Conservation (phyloP, 2,797 vertebrate genomes). For the Ispidina picta region DNA sequence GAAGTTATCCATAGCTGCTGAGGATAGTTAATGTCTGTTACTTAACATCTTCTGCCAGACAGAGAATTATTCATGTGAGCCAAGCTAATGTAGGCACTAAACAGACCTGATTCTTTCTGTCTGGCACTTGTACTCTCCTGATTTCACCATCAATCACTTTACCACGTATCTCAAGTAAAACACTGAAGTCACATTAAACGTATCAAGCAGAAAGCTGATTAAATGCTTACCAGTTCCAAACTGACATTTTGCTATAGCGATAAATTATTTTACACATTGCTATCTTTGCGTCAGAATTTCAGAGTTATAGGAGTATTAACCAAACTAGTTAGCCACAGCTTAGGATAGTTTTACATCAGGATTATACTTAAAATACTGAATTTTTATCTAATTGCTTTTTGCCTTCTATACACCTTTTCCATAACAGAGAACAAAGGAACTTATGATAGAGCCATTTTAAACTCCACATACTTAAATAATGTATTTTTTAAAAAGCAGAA, state of each 20-base stretch:
- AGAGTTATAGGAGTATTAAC: background rate
- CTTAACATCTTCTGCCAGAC: background rate
- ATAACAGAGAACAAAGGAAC: background rate
- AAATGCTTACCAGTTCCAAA: constrained; percentile 30
- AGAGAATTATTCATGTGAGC: background rate
- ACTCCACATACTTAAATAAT: background rate
- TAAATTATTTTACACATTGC: background rate
- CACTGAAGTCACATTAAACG: background rate
- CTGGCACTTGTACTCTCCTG: background rate
- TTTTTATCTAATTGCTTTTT: background rate
- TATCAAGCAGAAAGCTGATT: constrained; percentile 19
- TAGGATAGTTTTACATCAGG: background rate
- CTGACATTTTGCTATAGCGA: constrained; percentile 17
- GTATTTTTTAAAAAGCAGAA: background rate
- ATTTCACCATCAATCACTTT: background rate
- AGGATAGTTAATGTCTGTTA: background rate
- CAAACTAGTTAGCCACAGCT: background rate
- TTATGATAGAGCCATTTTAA: background rate
- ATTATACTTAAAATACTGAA: background rate
- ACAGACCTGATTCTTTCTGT: constrained; percentile 7
- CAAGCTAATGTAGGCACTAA: background rate
- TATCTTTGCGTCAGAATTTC: background rate
- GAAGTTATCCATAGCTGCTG: background rate
- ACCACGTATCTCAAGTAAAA: background rate
- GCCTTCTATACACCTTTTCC: background rate